Evolutionary conservation across 1,140 invertebrate species (phyloP).

Genomic region (Lethocerus indicus): DNA sequence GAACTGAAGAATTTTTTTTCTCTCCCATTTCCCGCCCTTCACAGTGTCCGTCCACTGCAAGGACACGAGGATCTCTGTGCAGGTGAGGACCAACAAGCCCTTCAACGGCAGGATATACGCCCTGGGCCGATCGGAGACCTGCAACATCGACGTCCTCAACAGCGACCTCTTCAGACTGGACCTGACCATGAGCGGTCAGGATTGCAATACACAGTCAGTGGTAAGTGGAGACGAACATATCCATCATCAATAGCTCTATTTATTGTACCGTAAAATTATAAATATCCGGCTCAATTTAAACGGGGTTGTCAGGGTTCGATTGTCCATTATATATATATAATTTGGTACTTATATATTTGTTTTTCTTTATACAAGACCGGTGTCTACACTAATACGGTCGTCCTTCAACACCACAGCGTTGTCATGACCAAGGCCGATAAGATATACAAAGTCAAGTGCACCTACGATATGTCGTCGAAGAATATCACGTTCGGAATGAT

Average conservation of each 20-base stretch:
- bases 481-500: slow-evolving; percentile 96
- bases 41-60: slow-evolving; percentile 85
- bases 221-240: slow-evolving; percentile 44
- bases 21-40: no score
- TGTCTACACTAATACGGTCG: slow-evolving; percentile 86
- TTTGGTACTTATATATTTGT: neutral
- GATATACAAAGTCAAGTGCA: slow-evolving; percentile 92
- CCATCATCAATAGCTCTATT: no score
- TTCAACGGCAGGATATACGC: slow-evolving; percentile 91
- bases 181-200: slow-evolving; percentile 80
- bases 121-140: slow-evolving; percentile 80
- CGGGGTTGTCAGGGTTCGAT: no score
- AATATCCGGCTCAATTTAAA: no score
- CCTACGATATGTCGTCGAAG: slow-evolving; percentile 90
- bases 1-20: no score
- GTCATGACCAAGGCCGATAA: slow-evolving; percentile 95
- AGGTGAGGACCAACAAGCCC: slow-evolving; percentile 79
- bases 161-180: slow-evolving; percentile 82
- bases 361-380: slow-evolving; percentile 50
- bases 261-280: no score
- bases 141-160: slow-evolving; percentile 84
- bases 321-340: neutral
- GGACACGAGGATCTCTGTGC: slow-evolving; percentile 81
- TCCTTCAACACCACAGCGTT: slow-evolving; percentile 87
- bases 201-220: slow-evolving; percentile 84